Conservation (phyloP, 2,797 vertebrate species). For the Sebastes matsubarae region DNA sequence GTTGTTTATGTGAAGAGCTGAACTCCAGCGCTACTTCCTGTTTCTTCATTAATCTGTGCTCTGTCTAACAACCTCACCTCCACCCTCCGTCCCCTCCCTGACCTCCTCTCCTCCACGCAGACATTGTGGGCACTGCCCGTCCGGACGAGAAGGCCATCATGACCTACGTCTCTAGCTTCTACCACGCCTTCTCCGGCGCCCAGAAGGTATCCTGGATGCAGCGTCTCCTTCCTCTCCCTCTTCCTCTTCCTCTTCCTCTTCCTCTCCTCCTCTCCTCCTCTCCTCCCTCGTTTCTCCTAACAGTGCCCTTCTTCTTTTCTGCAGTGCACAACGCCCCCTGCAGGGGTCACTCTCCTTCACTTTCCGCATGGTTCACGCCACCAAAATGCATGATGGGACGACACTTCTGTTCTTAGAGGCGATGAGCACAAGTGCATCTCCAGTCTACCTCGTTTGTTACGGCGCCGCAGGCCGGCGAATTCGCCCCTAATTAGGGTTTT, state of each 20-base stretch:
- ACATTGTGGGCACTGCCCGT: slow-evolving; percentile 98
- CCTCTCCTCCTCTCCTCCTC: not conserved
- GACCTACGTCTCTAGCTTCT: slow-evolving; percentile 99
- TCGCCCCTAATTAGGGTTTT: slow-evolving; percentile 11
- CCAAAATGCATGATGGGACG: slow-evolving; percentile 88
- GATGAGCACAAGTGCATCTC: slow-evolving; percentile 68
- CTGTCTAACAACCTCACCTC: slow-evolving; percentile 44
- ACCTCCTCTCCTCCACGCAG: slow-evolving; percentile 85
- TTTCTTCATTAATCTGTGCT: slow-evolving; percentile 34
- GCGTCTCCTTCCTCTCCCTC: slow-evolving; percentile 59
- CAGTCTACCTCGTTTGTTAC: slow-evolving; percentile 28
- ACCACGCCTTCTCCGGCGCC: slow-evolving; percentile 99
- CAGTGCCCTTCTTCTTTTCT: slow-evolving; percentile 79
- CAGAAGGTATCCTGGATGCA: slow-evolving; percentile 98
- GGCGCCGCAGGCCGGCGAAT: not conserved
- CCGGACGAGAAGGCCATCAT: slow-evolving; percentile 99
- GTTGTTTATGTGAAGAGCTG: slow-evolving; percentile 34
- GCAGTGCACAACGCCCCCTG: slow-evolving; percentile 78
- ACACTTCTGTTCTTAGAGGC: slow-evolving; percentile 64
- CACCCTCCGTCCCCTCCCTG: not conserved
- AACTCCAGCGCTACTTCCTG: slow-evolving; percentile 44
- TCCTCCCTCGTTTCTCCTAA: slow-evolving; percentile 73
- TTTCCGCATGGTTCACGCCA: slow-evolving; percentile 86
- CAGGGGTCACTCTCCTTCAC: slow-evolving; percentile 77
- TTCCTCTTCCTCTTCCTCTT: not conserved